Conservation (phyloP, 2,888 invertebrate genomes). For the Elegia similella region DNA sequence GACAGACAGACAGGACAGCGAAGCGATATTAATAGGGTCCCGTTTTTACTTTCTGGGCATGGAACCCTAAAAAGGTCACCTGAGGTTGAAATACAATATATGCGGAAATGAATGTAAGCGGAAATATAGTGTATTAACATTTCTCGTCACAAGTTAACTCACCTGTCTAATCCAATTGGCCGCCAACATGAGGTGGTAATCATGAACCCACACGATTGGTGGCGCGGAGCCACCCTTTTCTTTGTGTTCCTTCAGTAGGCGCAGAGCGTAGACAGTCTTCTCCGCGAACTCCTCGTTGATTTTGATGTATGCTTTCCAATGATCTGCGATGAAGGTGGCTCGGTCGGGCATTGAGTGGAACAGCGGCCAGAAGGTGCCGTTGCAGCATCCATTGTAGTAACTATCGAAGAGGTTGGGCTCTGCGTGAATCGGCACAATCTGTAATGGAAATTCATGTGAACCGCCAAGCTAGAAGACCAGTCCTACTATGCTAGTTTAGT, state of each 20-base stretch:
- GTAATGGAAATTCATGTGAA: slow-evolving; percentile 29
- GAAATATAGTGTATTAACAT: too few relatives aligned
- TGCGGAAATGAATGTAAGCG: too few relatives aligned
- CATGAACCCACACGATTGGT: slow-evolving; percentile 96
- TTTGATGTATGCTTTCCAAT: slow-evolving; percentile 91
- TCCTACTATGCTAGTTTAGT: too few relatives aligned
- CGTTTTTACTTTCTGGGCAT: too few relatives aligned
- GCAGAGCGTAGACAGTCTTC: slow-evolving; percentile 86
- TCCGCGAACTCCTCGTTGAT: slow-evolving; percentile 92
- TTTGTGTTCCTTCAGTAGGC: slow-evolving; percentile 76
- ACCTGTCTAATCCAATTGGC: slow-evolving; percentile 95
- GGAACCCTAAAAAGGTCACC: too few relatives aligned
- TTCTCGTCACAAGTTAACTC: slow-evolving; percentile 23
- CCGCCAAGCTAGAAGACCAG: too few relatives aligned
- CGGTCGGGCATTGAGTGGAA: slow-evolving; percentile 96
- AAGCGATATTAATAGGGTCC: too few relatives aligned
- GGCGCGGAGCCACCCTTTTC: slow-evolving; percentile 65
- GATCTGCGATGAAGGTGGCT: slow-evolving; percentile 90
- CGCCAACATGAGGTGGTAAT: slow-evolving; percentile 96
- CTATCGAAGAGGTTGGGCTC: slow-evolving; percentile 89
- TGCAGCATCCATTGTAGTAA: slow-evolving; percentile 96
- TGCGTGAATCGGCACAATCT: slow-evolving; percentile 91
- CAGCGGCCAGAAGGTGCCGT: slow-evolving; percentile 95
- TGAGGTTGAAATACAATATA: too few relatives aligned
- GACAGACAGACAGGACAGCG: too few relatives aligned